These are phyloP conservation scores for Notoglanidium macrostoma DNA, from an alignment of 2,797 vertebrate species.

Conservation along the genomic window DNA sequence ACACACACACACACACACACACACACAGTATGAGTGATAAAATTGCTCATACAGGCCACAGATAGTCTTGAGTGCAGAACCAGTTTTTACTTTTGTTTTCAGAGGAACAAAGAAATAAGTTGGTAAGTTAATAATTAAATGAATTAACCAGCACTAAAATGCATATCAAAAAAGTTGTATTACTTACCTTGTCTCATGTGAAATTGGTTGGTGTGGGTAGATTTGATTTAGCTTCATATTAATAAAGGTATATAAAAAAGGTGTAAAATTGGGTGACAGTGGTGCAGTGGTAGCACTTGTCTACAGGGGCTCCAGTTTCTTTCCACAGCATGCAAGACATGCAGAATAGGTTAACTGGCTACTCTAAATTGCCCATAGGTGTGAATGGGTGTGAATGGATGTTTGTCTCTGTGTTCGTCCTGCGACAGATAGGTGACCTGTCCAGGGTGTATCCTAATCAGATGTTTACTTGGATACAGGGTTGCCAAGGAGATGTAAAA, in stretches of 20 bases:
- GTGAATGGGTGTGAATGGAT: too few relatives aligned
- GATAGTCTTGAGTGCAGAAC: constrained; percentile 4
- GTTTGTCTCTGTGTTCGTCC: too few relatives aligned
- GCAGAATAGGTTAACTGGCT: too few relatives aligned
- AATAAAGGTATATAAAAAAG: not conserved
- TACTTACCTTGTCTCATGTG: not conserved
- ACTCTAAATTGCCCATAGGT: too few relatives aligned
- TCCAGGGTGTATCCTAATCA: too few relatives aligned
- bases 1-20: constrained; percentile 38
- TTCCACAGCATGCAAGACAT: too few relatives aligned
- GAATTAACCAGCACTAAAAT: not conserved
- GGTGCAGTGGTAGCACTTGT: too few relatives aligned
- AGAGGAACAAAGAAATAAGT: not conserved
- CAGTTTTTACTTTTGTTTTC: not conserved
- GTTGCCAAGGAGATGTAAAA: not conserved
- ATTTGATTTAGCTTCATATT: not conserved
- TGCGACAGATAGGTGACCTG: too few relatives aligned
- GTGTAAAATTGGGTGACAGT: too few relatives aligned
- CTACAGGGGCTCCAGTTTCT: too few relatives aligned
- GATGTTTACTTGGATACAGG: too few relatives aligned
- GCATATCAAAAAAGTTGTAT: not conserved
- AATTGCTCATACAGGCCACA: constrained; percentile 1
- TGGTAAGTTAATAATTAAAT: not conserved
- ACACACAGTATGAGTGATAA: not conserved
- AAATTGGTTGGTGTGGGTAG: not conserved